Percentiles rank a stretch among this genome's conserved stretches.
Conservation (phyloP, 1,140 invertebrate genomes). For the Acyrthosiphon pisum region DNA sequence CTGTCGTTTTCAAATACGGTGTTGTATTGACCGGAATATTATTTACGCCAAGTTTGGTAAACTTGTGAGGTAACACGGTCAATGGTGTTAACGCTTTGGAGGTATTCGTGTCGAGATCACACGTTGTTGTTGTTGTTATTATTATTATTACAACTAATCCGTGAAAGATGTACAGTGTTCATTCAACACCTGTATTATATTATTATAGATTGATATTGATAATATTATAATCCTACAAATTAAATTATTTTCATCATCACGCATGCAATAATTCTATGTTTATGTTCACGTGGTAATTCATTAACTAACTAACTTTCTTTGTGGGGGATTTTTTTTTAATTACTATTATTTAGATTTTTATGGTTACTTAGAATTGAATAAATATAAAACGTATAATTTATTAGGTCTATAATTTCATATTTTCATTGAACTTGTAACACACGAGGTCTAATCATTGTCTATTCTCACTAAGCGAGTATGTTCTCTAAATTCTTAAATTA, state of each 20-base stretch:
- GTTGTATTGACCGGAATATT: conserved; percentile 40
- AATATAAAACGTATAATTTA: background rate
- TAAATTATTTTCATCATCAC: background rate
- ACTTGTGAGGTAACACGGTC: background rate
- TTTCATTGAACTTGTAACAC: background rate
- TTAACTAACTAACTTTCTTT: background rate
- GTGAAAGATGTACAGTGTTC: background rate
- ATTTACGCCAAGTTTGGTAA: conserved; percentile 33
- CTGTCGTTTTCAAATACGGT: background rate
- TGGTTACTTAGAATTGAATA: background rate
- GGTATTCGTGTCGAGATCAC: conserved; percentile 37
- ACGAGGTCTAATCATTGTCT: background rate
- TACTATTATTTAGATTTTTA: background rate
- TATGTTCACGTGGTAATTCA: background rate
- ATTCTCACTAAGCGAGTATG: background rate
- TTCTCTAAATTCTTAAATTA: background rate
- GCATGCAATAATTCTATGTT: background rate
- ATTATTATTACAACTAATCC: background rate
- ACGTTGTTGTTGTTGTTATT: background rate
- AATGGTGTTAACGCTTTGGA: background rate
- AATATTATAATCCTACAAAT: background rate
- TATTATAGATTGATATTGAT: background rate
- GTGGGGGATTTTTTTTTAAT: background rate
- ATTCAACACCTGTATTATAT: background rate
- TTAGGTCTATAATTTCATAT: background rate